Base-by-base conservation (phyloP, 2,113 vertebrate genomes). In the Gobiocypris rarus region DNA sequence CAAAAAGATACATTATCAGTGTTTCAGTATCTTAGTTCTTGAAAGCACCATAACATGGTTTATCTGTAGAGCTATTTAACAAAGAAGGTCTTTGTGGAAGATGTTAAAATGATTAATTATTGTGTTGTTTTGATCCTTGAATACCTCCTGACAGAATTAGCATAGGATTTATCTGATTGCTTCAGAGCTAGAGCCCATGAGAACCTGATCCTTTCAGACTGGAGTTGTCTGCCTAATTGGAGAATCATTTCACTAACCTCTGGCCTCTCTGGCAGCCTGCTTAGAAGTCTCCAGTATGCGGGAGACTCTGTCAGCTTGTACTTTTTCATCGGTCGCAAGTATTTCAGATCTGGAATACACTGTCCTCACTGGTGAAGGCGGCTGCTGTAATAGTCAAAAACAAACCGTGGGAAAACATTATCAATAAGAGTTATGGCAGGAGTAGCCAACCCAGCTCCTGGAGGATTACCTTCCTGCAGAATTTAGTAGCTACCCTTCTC, bases 281-380 rank as follows among this genome's bases (percentile, higher is more conserved):
- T 93, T 93, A 59, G 94, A 92, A 10, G 91, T 90, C 79, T 94
- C 92, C 7, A 95, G 88, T 2, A 89, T 84, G 2, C 76, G 92
- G n/a, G 94, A 90, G 38, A 91, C 88, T 84, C 89, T 93, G 9
- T 92, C 89, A 41, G 94, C 89, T 19, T 86, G 85, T 69, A 89
- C 71, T 0, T 88, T 93, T 26, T 95, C 92, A n/a, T 94, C 93
- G 0, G 93, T 92, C 56, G 94, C 87, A 4, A 94, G 87, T n/a
- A 97, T 95, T 3, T 95, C 94, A 0, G 96, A 96, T 86, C 86
- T 92, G 4, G 96, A 95, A 89, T 94, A 94, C 75, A 91, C 86
- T 41, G 91, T 94, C 84, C 90, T 95, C 65, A 90, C 88, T 0
- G n/a, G 73, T 84, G 61, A 89, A 83, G 11, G 19, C 2, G 83